Evolutionary conservation across 2,113 vertebrate genomes (phyloP).

Genomic region (Ailuropoda melanoleuca): DNA sequence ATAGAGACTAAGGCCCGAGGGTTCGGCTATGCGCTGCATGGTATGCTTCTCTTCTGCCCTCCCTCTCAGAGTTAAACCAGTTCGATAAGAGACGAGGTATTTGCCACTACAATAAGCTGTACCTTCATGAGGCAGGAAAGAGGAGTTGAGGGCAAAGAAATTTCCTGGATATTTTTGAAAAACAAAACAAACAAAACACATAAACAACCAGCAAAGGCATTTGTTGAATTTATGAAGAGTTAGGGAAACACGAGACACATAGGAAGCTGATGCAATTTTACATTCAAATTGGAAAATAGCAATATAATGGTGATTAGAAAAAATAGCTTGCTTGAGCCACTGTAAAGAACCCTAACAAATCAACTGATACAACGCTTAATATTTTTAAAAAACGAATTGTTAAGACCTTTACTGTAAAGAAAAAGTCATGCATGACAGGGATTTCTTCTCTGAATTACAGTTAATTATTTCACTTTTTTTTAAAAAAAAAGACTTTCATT

Average conservation of each 20-base stretch:
- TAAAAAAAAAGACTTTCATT: not conserved
- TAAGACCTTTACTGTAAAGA: not conserved
- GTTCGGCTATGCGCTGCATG: not conserved
- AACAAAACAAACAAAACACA: not conserved
- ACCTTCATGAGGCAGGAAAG: not conserved
- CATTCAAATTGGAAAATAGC: not conserved
- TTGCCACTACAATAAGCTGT: not conserved
- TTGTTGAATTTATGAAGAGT: not conserved
- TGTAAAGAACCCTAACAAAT: not conserved
- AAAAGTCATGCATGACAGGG: not conserved
- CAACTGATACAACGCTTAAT: not conserved
- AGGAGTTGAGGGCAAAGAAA: not conserved
- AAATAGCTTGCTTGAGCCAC: not conserved
- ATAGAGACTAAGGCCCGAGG: not conserved
- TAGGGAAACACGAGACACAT: not conserved
- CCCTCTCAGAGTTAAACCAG: not conserved
- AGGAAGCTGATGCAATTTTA: conserved; percentile 57
- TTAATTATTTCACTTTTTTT: not conserved
- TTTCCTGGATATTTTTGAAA: not conserved
- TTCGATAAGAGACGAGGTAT: not conserved
- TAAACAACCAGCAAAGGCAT: not conserved
- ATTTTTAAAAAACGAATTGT: not conserved
- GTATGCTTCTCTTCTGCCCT: not conserved
- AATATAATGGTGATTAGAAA: not conserved
- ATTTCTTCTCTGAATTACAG: not conserved